These are phyloP conservation scores for Epistrophella euchroma DNA, from an alignment of 2,888 invertebrate species.

Conservation along the genomic window DNA sequence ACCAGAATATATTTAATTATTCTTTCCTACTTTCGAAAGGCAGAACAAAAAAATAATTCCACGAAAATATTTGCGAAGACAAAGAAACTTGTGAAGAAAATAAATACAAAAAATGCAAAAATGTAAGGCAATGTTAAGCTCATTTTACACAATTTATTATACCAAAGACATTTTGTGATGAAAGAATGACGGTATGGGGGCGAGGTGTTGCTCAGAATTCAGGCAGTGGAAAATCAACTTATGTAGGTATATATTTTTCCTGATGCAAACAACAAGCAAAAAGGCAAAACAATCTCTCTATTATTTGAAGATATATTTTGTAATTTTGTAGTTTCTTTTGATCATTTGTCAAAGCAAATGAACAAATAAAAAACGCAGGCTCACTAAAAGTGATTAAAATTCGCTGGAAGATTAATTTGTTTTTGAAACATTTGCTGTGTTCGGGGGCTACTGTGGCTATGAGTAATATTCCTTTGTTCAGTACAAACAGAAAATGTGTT, in stretches of 20 bases:
- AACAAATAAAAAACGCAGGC: slow-evolving; percentile 1
- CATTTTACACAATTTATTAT: slow-evolving; percentile 12
- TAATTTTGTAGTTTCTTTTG: slow-evolving; percentile 43
- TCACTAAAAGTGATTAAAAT: slow-evolving; percentile 43
- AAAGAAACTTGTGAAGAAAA: slow-evolving; percentile 6
- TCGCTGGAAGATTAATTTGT: slow-evolving; percentile 8
- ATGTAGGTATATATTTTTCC: background rate
- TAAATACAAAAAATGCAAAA: background rate
- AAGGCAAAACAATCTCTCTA: slow-evolving; percentile 36
- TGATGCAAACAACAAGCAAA: background rate
- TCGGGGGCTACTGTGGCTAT: slow-evolving; percentile 49
- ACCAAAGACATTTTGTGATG: background rate
- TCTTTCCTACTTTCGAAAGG: slow-evolving; percentile 27
- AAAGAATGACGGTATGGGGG: background rate
- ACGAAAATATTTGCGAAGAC: slow-evolving; percentile 2
- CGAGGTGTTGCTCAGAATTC: background rate
- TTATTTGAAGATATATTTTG: slow-evolving; percentile 54
- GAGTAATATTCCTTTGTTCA: slow-evolving; percentile 36
- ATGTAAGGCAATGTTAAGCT: slow-evolving; percentile 10
- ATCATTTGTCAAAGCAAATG: slow-evolving; percentile 58
- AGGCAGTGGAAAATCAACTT: slow-evolving; percentile 1
- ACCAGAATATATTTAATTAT: slow-evolving; percentile 71
- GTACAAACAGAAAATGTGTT: background rate
- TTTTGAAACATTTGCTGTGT: slow-evolving; percentile 18
- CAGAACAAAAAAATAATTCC: slow-evolving; percentile 17